These are phyloP conservation scores for Melikaiella ostensackeni DNA, from an alignment of 2,888 invertebrate genomes.

Conservation along the genomic window DNA sequence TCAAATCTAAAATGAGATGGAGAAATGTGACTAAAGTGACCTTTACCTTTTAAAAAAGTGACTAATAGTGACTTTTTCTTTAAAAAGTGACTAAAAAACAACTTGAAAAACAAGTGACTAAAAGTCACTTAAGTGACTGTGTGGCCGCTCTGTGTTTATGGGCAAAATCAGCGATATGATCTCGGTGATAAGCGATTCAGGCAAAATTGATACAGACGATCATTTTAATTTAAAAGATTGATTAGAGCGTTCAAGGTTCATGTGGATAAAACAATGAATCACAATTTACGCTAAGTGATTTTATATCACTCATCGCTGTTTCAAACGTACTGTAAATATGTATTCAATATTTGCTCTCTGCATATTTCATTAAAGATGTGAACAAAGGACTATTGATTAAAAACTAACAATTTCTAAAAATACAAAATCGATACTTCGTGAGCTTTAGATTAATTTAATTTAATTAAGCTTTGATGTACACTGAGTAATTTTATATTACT, in stretches of 20 bases:
- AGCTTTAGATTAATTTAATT: no score
- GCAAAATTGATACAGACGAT: not conserved
- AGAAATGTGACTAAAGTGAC: no score
- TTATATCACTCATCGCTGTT: not conserved
- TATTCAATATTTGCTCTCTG: not conserved
- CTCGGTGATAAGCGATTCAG: no score
- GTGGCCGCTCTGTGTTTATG: no score
- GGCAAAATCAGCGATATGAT: not conserved
- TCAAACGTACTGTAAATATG: not conserved
- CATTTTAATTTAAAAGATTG: conserved; percentile 22
- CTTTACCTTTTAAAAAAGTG: no score
- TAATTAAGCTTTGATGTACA: no score
- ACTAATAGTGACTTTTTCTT: no score
- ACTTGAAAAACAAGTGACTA: no score
- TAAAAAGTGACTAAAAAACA: no score
- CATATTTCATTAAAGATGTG: not conserved
- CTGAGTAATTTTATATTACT: not conserved
- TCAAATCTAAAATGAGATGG: no score
- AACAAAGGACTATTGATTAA: not conserved
- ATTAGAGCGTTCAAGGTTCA: conserved; percentile 22
- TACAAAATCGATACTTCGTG: not conserved
- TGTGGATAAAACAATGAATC: not conserved
- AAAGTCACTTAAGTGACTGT: no score
- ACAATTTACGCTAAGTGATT: not conserved
- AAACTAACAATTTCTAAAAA: not conserved